These are phyloP conservation scores for Galaxias olidus DNA, from an alignment of 2,797 vertebrate species.

Conservation along the genomic window DNA sequence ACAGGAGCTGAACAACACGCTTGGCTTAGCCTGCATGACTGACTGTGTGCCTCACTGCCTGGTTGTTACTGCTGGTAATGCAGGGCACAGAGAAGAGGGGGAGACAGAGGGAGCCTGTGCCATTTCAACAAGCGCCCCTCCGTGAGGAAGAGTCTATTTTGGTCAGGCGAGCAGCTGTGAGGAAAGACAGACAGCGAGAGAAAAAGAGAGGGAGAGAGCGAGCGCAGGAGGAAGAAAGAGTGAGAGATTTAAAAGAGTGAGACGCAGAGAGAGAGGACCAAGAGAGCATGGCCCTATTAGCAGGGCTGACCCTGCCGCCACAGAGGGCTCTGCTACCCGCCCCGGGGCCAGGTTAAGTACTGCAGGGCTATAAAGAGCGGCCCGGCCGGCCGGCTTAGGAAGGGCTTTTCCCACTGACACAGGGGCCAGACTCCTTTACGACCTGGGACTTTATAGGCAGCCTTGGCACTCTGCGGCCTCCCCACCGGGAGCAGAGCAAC, in stretches of 20 bases:
- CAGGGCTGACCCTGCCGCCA: background rate
- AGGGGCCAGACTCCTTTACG: slow-evolving; percentile 35
- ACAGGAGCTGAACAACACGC: slow-evolving; percentile 20
- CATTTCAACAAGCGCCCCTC: slow-evolving; percentile 55
- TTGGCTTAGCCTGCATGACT: background rate
- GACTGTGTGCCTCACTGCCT: too few relatives aligned
- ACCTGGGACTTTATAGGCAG: slow-evolving; percentile 38
- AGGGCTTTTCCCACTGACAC: slow-evolving; percentile 30
- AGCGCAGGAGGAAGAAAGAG: background rate
- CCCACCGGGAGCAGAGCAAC: background rate
- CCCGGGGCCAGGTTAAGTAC: slow-evolving; percentile 40
- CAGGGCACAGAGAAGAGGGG: slow-evolving; percentile 17
- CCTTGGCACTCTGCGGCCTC: slow-evolving; percentile 27
- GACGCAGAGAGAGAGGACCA: background rate
- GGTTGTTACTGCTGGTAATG: too few relatives aligned
- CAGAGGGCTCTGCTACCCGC: slow-evolving; percentile 14
- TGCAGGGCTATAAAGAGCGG: slow-evolving; percentile 36
- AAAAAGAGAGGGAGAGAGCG: background rate
- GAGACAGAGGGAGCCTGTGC: slow-evolving; percentile 25
- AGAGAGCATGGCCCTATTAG: background rate
- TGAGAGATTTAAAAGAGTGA: background rate
- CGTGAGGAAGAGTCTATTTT: slow-evolving; percentile 67
- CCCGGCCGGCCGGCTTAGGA: slow-evolving; percentile 37
- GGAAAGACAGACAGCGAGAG: slow-evolving; percentile 48
- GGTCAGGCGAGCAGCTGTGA: slow-evolving; percentile 51